phyloP scores from a whole-genome alignment of 2,113 vertebrate species.

The Myxocyprinus asiaticus region DNA sequence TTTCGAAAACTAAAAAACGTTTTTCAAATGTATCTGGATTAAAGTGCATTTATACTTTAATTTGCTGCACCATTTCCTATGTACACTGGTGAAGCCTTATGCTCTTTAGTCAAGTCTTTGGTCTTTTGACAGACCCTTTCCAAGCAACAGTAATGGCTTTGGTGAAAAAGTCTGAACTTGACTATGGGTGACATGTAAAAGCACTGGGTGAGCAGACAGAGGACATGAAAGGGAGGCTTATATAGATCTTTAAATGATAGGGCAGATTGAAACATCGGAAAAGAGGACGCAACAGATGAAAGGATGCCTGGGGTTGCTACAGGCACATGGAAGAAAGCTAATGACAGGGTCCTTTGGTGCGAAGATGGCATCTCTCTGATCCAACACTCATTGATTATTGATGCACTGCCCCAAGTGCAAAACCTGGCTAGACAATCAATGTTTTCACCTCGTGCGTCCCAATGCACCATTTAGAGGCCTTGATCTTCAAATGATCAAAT shows the following conservation, averaged over 20 bases:
- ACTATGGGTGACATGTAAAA: slow-evolving; percentile 65
- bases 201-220: slow-evolving; percentile 63
- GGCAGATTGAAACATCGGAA: slow-evolving; percentile 62
- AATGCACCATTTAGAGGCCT: slow-evolving; percentile 61
- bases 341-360: slow-evolving; percentile 69
- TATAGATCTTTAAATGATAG: slow-evolving; percentile 48
- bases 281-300: slow-evolving; percentile 69
- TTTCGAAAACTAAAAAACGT: too few relatives aligned
- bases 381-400: slow-evolving; percentile 74
- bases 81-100: not conserved
- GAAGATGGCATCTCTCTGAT: slow-evolving; percentile 53
- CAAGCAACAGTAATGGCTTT: slow-evolving; percentile 14
- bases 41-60: not conserved
- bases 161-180: slow-evolving; percentile 53
- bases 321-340: slow-evolving; percentile 59
- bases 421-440: slow-evolving; percentile 61
- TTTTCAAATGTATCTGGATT: not conserved
- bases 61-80: not conserved
- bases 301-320: slow-evolving; percentile 59
- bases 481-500: slow-evolving; percentile 64
- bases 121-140: slow-evolving; percentile 12
- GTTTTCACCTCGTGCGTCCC: slow-evolving; percentile 45
- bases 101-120: slow-evolving; percentile 12
- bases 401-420: slow-evolving; percentile 63
- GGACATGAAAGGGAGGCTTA: slow-evolving; percentile 65